Percentiles rank a stretch among this genome's conserved stretches.
Conservation (phyloP, 2,888 invertebrate genomes). For the Subacronicta megacephala region DNA sequence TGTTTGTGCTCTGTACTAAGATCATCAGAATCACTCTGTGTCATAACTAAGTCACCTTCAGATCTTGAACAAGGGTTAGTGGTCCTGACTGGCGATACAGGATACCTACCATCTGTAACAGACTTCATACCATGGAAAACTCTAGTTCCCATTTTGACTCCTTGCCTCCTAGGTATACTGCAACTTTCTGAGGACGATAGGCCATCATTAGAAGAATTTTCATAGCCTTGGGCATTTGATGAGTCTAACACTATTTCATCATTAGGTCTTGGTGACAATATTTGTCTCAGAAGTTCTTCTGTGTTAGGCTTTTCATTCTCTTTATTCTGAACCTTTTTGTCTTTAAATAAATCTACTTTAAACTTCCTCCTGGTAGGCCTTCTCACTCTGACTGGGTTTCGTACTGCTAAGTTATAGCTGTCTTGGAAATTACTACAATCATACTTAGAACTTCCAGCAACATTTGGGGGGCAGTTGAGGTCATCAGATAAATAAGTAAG, state of each 20-base stretch:
- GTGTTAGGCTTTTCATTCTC: constrained; percentile 92
- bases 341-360: constrained; percentile 84
- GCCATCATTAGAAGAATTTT: constrained; percentile 83
- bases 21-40: constrained; percentile 87
- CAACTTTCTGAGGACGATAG: constrained; percentile 86
- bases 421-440: constrained; percentile 87
- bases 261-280: constrained; percentile 75
- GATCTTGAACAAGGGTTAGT: constrained; percentile 69
- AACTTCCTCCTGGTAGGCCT: constrained; percentile 87
- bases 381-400: constrained; percentile 78
- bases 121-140: constrained; percentile 89
- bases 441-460: constrained; percentile 67
- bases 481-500: constrained; percentile 91
- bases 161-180: constrained; percentile 89
- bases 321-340: constrained; percentile 91
- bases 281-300: constrained; percentile 78
- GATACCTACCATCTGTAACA: constrained; percentile 67
- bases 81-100: constrained; percentile 66
- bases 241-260: constrained; percentile 69
- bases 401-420: constrained; percentile 86
- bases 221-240: constrained; percentile 65
- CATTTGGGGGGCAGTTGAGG: constrained; percentile 87
- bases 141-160: constrained; percentile 94
- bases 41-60: constrained; percentile 79
- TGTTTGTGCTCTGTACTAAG: constrained; percentile 83